Evolutionary conservation across 2,797 vertebrate species (phyloP).

Genomic region (Leptodactylus fallax): DNA sequence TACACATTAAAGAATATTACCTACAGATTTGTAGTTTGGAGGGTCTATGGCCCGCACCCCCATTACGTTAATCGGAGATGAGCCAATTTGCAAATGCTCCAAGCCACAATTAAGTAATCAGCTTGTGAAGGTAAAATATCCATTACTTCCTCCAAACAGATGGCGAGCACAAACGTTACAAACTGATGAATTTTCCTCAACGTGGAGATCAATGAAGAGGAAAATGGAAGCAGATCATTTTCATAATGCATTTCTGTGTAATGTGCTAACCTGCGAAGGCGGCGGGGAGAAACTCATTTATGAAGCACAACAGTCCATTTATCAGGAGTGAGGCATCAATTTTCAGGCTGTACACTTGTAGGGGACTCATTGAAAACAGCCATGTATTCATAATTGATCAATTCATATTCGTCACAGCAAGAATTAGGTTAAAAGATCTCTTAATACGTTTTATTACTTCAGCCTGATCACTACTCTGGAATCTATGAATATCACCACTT

Average conservation of each 20-base stretch:
- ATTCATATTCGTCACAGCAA: slow-evolving; percentile 63
- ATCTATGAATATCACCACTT: not conserved
- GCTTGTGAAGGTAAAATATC: slow-evolving; percentile 33
- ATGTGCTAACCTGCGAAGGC: slow-evolving; percentile 63
- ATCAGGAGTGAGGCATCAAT: slow-evolving; percentile 56
- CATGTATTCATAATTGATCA: slow-evolving; percentile 42
- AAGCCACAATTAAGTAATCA: slow-evolving; percentile 42
- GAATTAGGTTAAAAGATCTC: slow-evolving; percentile 46
- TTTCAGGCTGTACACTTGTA: slow-evolving; percentile 57
- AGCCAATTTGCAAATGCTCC: slow-evolving; percentile 3
- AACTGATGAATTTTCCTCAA: slow-evolving; percentile 56
- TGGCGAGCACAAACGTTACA: slow-evolving; percentile 47
- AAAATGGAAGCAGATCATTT: slow-evolving; percentile 66
- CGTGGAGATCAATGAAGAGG: slow-evolving; percentile 65
- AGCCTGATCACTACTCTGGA: not conserved
- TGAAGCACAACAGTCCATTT: slow-evolving; percentile 61
- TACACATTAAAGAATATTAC: no score
- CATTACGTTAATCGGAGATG: slow-evolving; percentile 25
- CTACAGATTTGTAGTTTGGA: not conserved
- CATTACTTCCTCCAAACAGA: slow-evolving; percentile 43
- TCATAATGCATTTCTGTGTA: slow-evolving; percentile 63
- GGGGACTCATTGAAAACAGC: slow-evolving; percentile 42
- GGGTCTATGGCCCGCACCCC: not conserved
- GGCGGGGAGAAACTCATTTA: slow-evolving; percentile 63
- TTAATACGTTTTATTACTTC: slow-evolving; percentile 19